Evolutionary conservation across 2,888 invertebrate genomes (phyloP).

Genomic region (Formica aserva): DNA sequence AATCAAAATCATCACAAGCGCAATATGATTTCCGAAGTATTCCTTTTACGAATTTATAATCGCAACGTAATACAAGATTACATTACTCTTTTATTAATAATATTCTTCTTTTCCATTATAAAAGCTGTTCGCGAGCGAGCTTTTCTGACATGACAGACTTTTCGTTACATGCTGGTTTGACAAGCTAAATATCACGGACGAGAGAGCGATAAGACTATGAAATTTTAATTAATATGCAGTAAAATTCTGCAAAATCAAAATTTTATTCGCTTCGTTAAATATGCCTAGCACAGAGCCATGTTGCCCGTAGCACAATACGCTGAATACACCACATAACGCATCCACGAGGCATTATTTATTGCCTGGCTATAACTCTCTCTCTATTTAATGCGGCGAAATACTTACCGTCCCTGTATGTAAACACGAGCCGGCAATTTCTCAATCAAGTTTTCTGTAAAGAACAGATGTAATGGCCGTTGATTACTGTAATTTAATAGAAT

Average conservation of each 20-base stretch:
- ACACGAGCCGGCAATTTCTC: slow-evolving; percentile 24
- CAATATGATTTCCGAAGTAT: neutral
- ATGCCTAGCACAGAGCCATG: slow-evolving; percentile 13
- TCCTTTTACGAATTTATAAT: neutral
- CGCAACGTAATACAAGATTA: neutral
- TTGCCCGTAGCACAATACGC: slow-evolving; percentile 32
- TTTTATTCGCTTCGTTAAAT: slow-evolving; percentile 53
- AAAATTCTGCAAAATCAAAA: slow-evolving; percentile 47
- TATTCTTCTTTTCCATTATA: slow-evolving; percentile 6
- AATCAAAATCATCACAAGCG: neutral
- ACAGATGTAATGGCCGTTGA: neutral
- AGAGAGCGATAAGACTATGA: slow-evolving; percentile 22
- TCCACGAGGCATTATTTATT: slow-evolving; percentile 48
- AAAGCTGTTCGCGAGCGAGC: slow-evolving; percentile 2
- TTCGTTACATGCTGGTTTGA: neutral
- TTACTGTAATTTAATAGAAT: slow-evolving; percentile 9
- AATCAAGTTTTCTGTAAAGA: neutral
- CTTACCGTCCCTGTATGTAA: slow-evolving; percentile 25
- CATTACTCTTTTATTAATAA: slow-evolving; percentile 8
- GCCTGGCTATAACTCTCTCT: slow-evolving; percentile 40
- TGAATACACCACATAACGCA: slow-evolving; percentile 22
- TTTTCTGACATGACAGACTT: slow-evolving; percentile 1
- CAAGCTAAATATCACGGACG: slow-evolving; percentile 14
- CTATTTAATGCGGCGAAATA: slow-evolving; percentile 40
- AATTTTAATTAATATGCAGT: slow-evolving; percentile 33